These are phyloP conservation scores for Siniperca knerii DNA, from an alignment of 2,113 vertebrate species.

Conservation along the genomic window DNA sequence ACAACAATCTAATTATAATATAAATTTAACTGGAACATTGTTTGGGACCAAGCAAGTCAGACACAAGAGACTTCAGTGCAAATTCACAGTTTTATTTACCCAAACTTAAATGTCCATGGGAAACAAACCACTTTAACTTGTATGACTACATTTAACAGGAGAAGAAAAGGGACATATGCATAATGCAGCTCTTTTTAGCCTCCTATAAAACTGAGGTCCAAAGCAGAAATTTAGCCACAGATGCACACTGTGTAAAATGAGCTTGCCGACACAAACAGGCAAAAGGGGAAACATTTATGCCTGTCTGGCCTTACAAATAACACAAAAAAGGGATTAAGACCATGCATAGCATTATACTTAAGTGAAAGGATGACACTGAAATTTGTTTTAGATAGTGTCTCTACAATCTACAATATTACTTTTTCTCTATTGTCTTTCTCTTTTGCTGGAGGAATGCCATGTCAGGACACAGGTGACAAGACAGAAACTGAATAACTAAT, in stretches of 20 bases:
- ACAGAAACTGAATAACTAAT: background rate
- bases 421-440: background rate
- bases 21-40: slow-evolving; percentile 31
- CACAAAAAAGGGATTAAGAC: background rate
- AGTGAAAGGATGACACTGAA: background rate
- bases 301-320: background rate
- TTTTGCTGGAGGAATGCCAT: background rate
- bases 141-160: slow-evolving; percentile 1
- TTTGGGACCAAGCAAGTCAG: slow-evolving; percentile 8
- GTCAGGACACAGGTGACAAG: background rate
- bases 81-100: slow-evolving; percentile 46
- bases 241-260: slow-evolving; percentile 2
- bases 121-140: slow-evolving; percentile 39
- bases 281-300: background rate
- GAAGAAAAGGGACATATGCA: background rate
- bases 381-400: background rate
- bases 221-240: slow-evolving; percentile 18
- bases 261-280: background rate
- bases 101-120: slow-evolving; percentile 44
- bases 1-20: slow-evolving; percentile 57
- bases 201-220: slow-evolving; percentile 14
- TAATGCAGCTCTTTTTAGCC: slow-evolving; percentile 2
- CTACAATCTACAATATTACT: background rate
- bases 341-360: background rate
- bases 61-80: slow-evolving; percentile 31